Base-by-base conservation (phyloP, 2,113 vertebrate genomes). In the Ciconia stormi region DNA sequence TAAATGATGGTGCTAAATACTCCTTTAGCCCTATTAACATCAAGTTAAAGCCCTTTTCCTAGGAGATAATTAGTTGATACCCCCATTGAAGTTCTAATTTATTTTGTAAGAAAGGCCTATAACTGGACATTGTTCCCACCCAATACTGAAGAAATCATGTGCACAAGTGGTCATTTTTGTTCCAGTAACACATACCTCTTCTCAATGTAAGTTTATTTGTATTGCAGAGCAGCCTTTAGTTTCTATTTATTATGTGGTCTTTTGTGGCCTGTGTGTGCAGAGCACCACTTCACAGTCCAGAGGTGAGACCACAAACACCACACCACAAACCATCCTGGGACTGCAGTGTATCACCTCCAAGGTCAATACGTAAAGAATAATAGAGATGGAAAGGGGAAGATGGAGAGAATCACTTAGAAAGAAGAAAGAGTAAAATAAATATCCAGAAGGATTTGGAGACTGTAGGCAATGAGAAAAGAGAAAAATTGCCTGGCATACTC, bases 71-170 rank as follows among this genome's bases (percentile, higher is more conserved):
- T 93, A 72, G 47, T 89, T 92, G 85, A 93, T 93, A 86, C 18
- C 46, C 18, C n/a, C 62, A 66, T 17, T 81, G 71, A 95, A 88
- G 74, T 92, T 95, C 87, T 86, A 88, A 90, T 93, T 96, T 96
- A 69, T 96, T 97, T 92, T 91, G 34, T 83, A 86, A 97, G 86
- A 94, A 91, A 89, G 95, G n/a, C 36, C 83, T 93, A 2, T 90
- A 95, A 80, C 13, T 94, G 79, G 70, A 87, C 73, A 63, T 95
- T 93, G 38, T 91, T 97, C 42, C 66, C 66, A 83, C 18, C 52
- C 71, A 61, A 36, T 22, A 89, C 26, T 4, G 5, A 92, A 87
- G 89, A 95, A 96, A 94, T 87, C 81, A 46, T 52, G 44, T 67
- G n/a, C 11, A 47, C 26, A 92, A 95, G 19, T 62, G 52, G 69